Evolutionary conservation across 1,140 invertebrate species (phyloP), one percentile per base, ranked within the genome.

Genomic region (Saccostrea echinata): DNA sequence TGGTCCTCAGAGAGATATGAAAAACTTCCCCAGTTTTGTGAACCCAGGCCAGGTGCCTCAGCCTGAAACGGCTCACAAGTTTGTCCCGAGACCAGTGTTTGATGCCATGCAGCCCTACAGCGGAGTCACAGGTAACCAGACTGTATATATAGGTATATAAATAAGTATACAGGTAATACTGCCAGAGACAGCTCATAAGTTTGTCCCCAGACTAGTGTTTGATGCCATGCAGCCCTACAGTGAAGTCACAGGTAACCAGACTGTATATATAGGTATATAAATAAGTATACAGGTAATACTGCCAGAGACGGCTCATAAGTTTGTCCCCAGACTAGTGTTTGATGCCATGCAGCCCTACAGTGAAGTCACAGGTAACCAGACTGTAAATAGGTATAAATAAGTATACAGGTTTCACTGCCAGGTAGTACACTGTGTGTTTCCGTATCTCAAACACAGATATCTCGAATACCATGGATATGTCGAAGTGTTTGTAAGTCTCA

Each of bases 41-140:
- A 33, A 51, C 81, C 81, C 81, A 21, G 81, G 51, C 35, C 43
- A n/a, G 43, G 35, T 52, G 9, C 35, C 35, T 4, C 43, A 21
- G 51, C 81, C 81, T 9, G 35, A 51, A 4, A 53, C 30, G 3
- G 51, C n/a, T n/a, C 81, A 82, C 35, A 82, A 53, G 43, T 82
- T 82, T 82, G 24, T 82, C 13, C 81, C 81, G 1, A 24, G 51
- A 21, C 18, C 9, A 1, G 21, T 82, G 11, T 82, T 82, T 53
- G 35, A 82, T n/a, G 35, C 51, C 43, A 82, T 82, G 81, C 3
- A n/a, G n/a, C 35, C 35, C 13, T 52, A 82, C 18, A 82, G 35
- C 43, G 81, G 81, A n/a, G 81, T 82, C 81, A 82, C 81, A 82
- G 81, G 81, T 82, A 82, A n/a, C 43, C 43, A 2, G 43, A 43